Evolutionary conservation across 35 echinoderm and acorn worm species (phyloP).

Genomic region (Amphiura filiformis): DNA sequence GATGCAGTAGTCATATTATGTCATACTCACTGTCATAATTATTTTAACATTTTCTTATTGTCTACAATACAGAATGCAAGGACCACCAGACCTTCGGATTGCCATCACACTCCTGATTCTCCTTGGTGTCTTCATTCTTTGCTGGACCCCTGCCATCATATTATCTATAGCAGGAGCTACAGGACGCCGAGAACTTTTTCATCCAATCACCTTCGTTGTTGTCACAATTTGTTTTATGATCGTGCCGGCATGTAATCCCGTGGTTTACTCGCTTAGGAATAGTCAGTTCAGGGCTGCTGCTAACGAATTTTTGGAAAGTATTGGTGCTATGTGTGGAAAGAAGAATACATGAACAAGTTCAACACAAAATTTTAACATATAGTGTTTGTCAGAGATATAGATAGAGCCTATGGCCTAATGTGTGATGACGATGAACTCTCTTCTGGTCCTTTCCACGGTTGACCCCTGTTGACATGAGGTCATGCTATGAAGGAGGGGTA

Average conservation of each 20-base stretch:
- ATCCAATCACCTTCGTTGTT: not conserved
- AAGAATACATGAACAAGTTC: too few relatives aligned
- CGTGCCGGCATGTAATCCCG: constrained; percentile 17
- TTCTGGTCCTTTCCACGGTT: too few relatives aligned
- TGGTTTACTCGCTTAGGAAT: constrained; percentile 21
- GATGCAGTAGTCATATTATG: too few relatives aligned
- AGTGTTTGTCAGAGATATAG: too few relatives aligned
- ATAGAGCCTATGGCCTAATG: too few relatives aligned
- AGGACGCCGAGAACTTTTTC: not conserved
- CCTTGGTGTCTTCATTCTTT: constrained; percentile 18
- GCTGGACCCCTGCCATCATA: constrained; percentile 14
- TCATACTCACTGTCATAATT: too few relatives aligned
- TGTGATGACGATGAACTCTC: too few relatives aligned
- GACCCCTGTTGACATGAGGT: too few relatives aligned
- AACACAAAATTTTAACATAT: too few relatives aligned
- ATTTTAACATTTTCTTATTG: too few relatives aligned
- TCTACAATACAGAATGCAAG: not conserved
- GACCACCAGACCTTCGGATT: constrained; percentile 18
- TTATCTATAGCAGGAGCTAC: not conserved
- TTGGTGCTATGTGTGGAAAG: too few relatives aligned
- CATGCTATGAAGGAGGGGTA: too few relatives aligned
- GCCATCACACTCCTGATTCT: constrained; percentile 21
- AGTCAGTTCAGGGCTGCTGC: constrained; percentile 20
- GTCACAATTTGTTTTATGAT: not conserved
- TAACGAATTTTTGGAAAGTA: not conserved